Evolutionary conservation across 2,113 vertebrate genomes (phyloP).

Genomic region (Boulengeromyrus knoepffleri): DNA sequence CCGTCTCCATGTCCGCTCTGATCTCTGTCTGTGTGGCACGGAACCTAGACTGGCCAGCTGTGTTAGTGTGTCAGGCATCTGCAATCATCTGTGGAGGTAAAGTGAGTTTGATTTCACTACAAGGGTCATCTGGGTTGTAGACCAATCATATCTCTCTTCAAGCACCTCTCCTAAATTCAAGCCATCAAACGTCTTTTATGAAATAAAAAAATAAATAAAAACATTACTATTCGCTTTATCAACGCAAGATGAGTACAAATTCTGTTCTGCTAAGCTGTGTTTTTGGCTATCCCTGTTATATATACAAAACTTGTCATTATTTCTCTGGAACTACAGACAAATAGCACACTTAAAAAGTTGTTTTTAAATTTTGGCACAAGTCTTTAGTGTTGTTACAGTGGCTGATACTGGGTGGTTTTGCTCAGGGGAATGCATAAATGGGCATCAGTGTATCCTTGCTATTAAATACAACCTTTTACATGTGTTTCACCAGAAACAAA

Average conservation of each 20-base stretch:
- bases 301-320: neutral
- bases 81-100: conserved; percentile 49
- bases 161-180: neutral
- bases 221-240: neutral
- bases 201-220: neutral
- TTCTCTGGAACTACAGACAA: neutral
- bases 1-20: conserved; percentile 75
- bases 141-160: neutral
- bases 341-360: neutral
- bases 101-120: neutral
- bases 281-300: neutral
- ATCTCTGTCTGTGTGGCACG: neutral
- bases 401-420: neutral
- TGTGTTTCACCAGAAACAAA: neutral
- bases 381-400: neutral
- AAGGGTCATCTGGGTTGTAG: neutral
- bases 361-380: neutral
- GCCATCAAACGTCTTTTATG: neutral
- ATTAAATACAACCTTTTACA: neutral
- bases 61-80: conserved; percentile 22
- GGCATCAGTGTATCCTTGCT: neutral
- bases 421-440: neutral
- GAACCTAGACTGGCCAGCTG: conserved; percentile 16
- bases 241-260: neutral
- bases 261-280: neutral